Conservation (phyloP, 2,113 vertebrate genomes). For the Climacteris rufus region DNA sequence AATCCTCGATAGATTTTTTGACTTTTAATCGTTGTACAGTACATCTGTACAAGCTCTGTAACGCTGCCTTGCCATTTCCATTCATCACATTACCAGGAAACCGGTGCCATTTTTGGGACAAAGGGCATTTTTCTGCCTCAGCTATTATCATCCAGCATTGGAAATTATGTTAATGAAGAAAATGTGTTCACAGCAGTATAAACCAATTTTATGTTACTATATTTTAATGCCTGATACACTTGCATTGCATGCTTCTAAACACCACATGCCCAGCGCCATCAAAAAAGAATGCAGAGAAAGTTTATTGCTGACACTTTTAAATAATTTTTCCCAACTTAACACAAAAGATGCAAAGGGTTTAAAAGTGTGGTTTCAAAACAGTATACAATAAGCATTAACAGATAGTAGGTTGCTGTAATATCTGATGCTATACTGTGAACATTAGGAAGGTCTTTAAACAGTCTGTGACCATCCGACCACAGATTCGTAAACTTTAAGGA, state of each 20-base stretch:
- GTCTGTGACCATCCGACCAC: neutral
- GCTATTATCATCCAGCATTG: neutral
- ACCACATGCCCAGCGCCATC: neutral
- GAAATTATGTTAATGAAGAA: neutral
- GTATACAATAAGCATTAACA: neutral
- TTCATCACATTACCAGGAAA: neutral
- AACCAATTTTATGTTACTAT: neutral
- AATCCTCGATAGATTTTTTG: neutral
- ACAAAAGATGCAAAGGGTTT: neutral
- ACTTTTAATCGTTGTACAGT: neutral
- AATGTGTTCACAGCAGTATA: neutral
- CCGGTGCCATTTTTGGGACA: neutral
- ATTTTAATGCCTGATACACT: neutral
- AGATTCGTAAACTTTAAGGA: neutral
- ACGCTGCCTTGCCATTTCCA: neutral
- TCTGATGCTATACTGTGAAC: neutral
- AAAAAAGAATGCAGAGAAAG: neutral
- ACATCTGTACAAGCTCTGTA: neutral
- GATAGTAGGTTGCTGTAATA: neutral
- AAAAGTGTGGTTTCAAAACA: neutral
- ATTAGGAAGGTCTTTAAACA: neutral
- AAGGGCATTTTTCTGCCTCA: neutral
- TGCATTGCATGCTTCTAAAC: neutral
- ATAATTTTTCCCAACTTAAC: neutral
- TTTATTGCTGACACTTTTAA: neutral